Evolutionary conservation across 2,888 invertebrate genomes (phyloP).

Genomic region (Meliscaeva auricollis): DNA sequence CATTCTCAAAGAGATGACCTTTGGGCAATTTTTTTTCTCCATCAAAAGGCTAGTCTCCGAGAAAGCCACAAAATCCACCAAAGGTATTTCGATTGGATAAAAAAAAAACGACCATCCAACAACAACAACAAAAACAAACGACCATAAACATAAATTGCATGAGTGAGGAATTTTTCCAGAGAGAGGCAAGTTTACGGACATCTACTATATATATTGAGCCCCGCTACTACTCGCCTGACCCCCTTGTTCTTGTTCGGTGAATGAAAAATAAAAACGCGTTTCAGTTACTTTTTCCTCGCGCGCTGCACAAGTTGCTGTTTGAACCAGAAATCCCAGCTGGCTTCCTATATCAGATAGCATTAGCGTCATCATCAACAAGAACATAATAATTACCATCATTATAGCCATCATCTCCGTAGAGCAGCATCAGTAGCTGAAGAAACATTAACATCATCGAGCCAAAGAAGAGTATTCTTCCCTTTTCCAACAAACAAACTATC

Average conservation of each 20-base stretch:
- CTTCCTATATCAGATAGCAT: conserved; percentile 70
- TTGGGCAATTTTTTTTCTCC: conserved; percentile 26
- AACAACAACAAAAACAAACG: conserved; percentile 1
- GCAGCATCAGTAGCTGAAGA: conserved; percentile 47
- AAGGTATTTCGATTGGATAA: conserved; percentile 53
- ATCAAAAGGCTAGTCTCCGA: conserved; percentile 19
- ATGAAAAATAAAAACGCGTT: conserved; percentile 61
- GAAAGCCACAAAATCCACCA: conserved; percentile 44
- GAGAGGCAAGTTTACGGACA: conserved; percentile 27
- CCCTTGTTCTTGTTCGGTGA: conserved; percentile 1
- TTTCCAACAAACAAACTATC: conserved; percentile 27
- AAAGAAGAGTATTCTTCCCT: conserved; percentile 48
- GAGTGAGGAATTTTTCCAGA: conserved; percentile 26
- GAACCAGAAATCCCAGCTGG: conserved; percentile 65
- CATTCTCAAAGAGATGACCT: conserved; percentile 52
- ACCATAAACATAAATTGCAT: conserved; percentile 48
- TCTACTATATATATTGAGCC: neutral
- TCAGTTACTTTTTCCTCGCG: conserved; percentile 55
- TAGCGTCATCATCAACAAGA: conserved; percentile 69
- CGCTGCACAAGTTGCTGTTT: conserved; percentile 41
- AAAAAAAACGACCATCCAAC: neutral
- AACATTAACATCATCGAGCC: conserved; percentile 45
- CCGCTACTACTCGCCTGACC: neutral
- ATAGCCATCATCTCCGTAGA: conserved; percentile 38
- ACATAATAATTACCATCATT: conserved; percentile 70